Percentiles rank a stretch among this genome's conserved stretches.
Conservation (phyloP, 2,888 invertebrate genomes). For the Mythimna pallens region DNA sequence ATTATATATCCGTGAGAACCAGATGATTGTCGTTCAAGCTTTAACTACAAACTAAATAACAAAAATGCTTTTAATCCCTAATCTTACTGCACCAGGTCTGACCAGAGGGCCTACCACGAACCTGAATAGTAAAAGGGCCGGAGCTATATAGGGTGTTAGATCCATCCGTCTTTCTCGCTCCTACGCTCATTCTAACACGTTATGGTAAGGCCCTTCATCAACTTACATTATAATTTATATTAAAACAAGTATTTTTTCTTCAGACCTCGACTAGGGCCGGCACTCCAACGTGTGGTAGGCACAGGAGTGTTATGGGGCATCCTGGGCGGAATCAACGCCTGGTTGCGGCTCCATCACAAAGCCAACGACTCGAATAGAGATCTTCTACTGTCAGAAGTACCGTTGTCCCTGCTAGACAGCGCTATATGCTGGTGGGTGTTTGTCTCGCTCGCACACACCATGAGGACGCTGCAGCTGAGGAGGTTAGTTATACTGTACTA, state of each 20-base stretch:
- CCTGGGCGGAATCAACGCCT: constrained; percentile 96
- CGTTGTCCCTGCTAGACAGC: constrained; percentile 95
- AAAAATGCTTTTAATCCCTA: neutral
- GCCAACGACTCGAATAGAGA: constrained; percentile 80
- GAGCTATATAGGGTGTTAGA: too few relatives aligned
- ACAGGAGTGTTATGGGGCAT: constrained; percentile 96
- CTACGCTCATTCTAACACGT: too few relatives aligned
- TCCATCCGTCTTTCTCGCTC: too few relatives aligned
- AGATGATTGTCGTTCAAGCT: too few relatives aligned
- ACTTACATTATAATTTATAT: too few relatives aligned
- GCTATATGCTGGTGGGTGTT: constrained; percentile 99
- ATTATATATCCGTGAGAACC: too few relatives aligned
- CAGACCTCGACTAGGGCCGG: constrained; percentile 96
- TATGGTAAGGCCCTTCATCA: too few relatives aligned
- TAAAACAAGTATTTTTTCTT: neutral
- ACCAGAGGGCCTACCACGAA: neutral
- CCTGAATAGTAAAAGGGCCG: too few relatives aligned
- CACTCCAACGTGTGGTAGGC: constrained; percentile 96
- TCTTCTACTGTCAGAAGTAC: constrained; percentile 94
- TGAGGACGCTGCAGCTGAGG: constrained; percentile 95
- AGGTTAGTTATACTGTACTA: constrained; percentile 86
- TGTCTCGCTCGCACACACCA: constrained; percentile 96
- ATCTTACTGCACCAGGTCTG: neutral
- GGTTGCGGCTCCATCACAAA: constrained; percentile 92
- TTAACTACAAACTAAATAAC: neutral